Percentiles rank a stretch among this genome's conserved stretches.
Conservation (phyloP, 2,888 invertebrate species). For the Lasioglossum oenotherae region DNA sequence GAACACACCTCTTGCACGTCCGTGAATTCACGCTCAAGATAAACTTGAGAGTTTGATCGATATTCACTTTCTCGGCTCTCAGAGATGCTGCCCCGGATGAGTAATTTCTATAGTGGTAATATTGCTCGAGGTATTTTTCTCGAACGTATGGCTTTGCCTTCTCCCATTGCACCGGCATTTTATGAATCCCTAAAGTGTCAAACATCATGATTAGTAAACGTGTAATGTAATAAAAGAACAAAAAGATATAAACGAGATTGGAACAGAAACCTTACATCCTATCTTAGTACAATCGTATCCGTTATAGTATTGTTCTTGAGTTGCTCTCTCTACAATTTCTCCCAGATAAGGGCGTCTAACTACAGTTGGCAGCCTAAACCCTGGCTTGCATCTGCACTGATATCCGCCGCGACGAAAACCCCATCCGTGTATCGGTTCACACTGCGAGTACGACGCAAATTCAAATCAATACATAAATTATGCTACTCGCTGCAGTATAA, state of each 20-base stretch:
- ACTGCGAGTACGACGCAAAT: slow-evolving; percentile 85
- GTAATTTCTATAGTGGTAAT: slow-evolving; percentile 91
- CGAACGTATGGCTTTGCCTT: slow-evolving; percentile 89
- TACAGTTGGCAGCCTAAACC: slow-evolving; percentile 93
- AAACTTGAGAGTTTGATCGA: slow-evolving; percentile 91
- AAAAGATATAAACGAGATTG: background rate
- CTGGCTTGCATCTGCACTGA: slow-evolving; percentile 96
- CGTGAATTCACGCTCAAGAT: slow-evolving; percentile 89
- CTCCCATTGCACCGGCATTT: slow-evolving; percentile 93
- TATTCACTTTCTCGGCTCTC: slow-evolving; percentile 89
- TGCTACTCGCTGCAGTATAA: background rate
- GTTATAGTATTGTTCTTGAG: slow-evolving; percentile 96
- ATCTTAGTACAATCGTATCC: slow-evolving; percentile 96
- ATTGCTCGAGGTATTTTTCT: slow-evolving; percentile 90
- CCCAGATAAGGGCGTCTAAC: slow-evolving; percentile 96
- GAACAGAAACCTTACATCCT: slow-evolving; percentile 90
- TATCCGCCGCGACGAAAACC: slow-evolving; percentile 98
- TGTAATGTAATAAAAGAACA: background rate
- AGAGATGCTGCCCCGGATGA: slow-evolving; percentile 88
- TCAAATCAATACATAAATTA: background rate
- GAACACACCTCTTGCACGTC: slow-evolving; percentile 87
- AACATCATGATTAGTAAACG: background rate
- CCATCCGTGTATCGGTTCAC: slow-evolving; percentile 98
- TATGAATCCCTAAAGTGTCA: slow-evolving; percentile 90
- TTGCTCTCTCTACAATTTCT: slow-evolving; percentile 96